Base-by-base conservation (phyloP, 2,113 vertebrate species). In the Prunella fulvescens region DNA sequence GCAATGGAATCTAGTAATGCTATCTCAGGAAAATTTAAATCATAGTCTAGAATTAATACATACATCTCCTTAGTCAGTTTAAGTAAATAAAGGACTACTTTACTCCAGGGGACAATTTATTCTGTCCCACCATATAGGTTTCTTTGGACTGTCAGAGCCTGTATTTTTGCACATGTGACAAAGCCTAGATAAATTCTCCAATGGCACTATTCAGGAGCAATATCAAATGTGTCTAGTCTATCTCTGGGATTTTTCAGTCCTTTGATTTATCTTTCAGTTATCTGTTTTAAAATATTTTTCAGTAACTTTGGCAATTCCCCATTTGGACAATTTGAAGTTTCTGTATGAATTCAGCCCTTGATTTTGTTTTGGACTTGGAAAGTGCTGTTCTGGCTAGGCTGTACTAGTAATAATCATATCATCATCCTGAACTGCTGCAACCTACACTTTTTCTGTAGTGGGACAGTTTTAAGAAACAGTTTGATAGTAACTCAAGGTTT, bases 11-110 rank as follows among this genome's bases (percentile, higher is more conserved):
- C 48, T 60, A 76, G 58, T 50, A 93, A 91, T 50, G 47, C 50
- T 78, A 81, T 66, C 33, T 81, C 61, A 76, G 87, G 26, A 90
- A 95, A 89, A 85, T 84, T 78, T 92, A 92, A 93, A 87, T 94
- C n/a, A 62, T 45, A 54, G 51, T 71, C 69, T 74, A 72, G 65
- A 87, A 87, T 81, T 83, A 90, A 87, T 76, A 79, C 48, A 71
- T 56, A 71, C 26, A 56, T 81, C 53, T 89, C 90, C 44, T 26
- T 47, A 67, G 77, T 79, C 84, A 92, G 40, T 76, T 94, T 89
- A 94, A 89, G 45, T 87, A 85, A 95, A 91, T 87, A 4, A 7
- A 81, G 57, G 39, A 54, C 60, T 85, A 23, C 56, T 93, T 91
- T 87, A 86, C 76, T 92, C 57, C 72, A 71, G 48, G 64, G 77